Evolutionary conservation across 2,113 vertebrate genomes (phyloP).

Genomic region (Vidua macroura): DNA sequence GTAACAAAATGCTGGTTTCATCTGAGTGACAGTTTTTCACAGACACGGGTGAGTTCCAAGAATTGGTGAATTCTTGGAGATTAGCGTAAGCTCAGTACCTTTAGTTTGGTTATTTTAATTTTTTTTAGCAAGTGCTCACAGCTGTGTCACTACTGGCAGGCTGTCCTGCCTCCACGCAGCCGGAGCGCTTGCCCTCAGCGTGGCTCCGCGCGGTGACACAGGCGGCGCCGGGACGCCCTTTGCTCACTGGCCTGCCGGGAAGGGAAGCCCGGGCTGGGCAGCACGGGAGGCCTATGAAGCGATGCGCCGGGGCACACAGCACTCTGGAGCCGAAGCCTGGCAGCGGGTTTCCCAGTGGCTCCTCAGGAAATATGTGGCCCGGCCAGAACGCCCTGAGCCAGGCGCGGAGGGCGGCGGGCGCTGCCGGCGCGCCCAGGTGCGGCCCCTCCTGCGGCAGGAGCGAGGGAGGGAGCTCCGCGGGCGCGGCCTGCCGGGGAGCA

Average conservation of each 20-base stretch:
- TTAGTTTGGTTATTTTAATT: no score
- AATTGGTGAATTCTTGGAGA: not conserved
- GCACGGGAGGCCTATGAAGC: fast-evolving
- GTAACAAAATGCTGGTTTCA: not conserved
- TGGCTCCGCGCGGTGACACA: not conserved
- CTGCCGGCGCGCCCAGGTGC: slow-evolving; percentile 21
- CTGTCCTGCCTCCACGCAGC: not conserved
- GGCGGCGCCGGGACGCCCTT: not conserved
- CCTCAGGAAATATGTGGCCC: not conserved
- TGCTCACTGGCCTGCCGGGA: not conserved
- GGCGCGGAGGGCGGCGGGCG: not conserved
- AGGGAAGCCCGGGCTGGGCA: not conserved
- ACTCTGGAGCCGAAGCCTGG: not conserved
- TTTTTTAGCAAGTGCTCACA: fast-evolving
- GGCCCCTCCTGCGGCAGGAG: not conserved
- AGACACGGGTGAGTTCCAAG: not conserved
- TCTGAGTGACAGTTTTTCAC: not conserved
- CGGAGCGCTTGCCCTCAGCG: no score
- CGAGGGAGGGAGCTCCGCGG: not conserved
- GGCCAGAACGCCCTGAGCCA: not conserved
- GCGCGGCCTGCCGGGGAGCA: not conserved
- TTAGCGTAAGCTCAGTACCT: not conserved
- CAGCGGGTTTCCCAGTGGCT: not conserved
- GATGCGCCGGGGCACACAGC: not conserved
- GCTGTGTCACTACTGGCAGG: no score